These are phyloP conservation scores for Apogon hyalosoma DNA, from an alignment of 2,797 vertebrate genomes.

Conservation along the genomic window DNA sequence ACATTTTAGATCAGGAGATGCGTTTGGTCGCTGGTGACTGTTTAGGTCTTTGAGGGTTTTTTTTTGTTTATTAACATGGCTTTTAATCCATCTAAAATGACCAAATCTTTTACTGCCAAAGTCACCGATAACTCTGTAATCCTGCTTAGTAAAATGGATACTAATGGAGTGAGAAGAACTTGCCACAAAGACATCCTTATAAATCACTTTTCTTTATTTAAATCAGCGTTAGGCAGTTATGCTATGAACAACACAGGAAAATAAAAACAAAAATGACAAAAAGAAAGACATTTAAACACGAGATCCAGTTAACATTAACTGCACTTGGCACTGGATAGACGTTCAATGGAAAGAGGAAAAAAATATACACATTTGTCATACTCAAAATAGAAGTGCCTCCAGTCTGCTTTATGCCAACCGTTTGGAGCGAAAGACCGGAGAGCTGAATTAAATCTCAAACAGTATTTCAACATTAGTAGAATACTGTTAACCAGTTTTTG, in stretches of 20 bases:
- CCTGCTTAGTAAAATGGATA: background rate
- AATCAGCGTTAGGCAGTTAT: conserved; percentile 89
- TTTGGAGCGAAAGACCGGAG: conserved; percentile 63
- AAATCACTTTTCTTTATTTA: conserved; percentile 90
- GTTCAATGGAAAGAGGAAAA: conserved; percentile 75
- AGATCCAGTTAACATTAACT: conserved; percentile 86
- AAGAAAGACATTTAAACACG: conserved; percentile 79
- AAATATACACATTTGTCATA: conserved; percentile 78
- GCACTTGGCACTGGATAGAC: conserved; percentile 88
- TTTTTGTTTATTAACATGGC: no score
- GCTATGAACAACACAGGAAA: conserved; percentile 82
- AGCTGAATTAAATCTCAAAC: conserved; percentile 67
- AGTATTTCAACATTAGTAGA: conserved; percentile 56
- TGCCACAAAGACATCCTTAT: conserved; percentile 72
- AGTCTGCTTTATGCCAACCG: conserved; percentile 69
- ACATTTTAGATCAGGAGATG: no score
- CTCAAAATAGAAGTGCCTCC: conserved; percentile 83
- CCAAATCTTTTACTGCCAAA: no score
- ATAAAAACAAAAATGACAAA: conserved; percentile 74
- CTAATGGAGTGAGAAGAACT: background rate
- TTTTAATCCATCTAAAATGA: background rate
- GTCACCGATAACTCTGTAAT: background rate
- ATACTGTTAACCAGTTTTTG: conserved; percentile 43
- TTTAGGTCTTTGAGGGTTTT: no score
- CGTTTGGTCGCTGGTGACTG: no score